Percentiles rank a stretch among this genome's conserved stretches.
phyloP scores from a whole-genome alignment of 2,113 vertebrate genomes.

The Oryctolagus cuniculus region DNA sequence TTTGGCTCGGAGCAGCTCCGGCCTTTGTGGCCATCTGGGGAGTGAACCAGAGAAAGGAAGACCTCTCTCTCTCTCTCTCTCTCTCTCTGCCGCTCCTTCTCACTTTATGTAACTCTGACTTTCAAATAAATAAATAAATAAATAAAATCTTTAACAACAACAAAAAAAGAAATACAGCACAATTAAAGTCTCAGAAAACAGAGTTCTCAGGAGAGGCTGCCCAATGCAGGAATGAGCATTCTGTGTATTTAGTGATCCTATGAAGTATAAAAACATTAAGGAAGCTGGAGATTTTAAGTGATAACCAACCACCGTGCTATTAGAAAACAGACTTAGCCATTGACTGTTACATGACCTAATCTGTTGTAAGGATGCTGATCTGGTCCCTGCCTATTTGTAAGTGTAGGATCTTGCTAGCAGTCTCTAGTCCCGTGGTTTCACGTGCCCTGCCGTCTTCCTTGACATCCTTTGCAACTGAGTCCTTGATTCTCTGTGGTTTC shows the following conservation, averaged over 20 bases:
- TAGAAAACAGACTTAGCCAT: background rate
- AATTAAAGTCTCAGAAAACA: constrained; percentile 2
- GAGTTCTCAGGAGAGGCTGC: background rate
- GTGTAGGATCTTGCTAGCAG: background rate
- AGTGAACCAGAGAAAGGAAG: too few relatives aligned
- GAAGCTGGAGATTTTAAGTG: background rate
- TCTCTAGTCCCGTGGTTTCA: background rate
- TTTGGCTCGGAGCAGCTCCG: too few relatives aligned
- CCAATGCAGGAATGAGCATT: background rate
- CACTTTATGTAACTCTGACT: too few relatives aligned
- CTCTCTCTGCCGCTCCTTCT: too few relatives aligned
- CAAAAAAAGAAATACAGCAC: background rate
- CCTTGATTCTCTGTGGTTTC: background rate
- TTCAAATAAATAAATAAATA: too few relatives aligned
- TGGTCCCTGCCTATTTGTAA: background rate
- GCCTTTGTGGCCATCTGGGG: too few relatives aligned
- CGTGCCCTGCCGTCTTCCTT: background rate
- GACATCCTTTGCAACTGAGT: background rate
- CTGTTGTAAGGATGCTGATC: background rate
- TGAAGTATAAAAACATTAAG: background rate
- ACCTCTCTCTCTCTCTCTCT: too few relatives aligned
- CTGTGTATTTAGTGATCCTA: background rate
- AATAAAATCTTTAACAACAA: too few relatives aligned
- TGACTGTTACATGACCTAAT: background rate
- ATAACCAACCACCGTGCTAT: background rate